Evolutionary conservation across 2,113 vertebrate species (phyloP).

Genomic region (Arothron firmamentum): DNA sequence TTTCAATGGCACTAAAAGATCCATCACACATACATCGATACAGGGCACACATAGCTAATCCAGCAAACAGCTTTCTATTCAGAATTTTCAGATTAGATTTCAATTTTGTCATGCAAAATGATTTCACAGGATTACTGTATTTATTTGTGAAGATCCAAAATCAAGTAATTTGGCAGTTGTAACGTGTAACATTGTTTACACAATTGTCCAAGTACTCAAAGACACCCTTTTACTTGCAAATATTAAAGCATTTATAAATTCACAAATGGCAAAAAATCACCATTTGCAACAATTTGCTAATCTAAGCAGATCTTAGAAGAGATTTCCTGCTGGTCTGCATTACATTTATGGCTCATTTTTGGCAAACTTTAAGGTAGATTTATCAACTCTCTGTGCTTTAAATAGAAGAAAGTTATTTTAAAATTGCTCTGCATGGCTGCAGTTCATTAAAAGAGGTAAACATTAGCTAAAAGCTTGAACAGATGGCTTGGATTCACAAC

Average conservation of each 20-base stretch:
- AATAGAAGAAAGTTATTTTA: neutral
- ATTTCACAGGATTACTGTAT: neutral
- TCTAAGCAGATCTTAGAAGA: no score
- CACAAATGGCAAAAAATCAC: neutral
- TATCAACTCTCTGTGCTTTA: no score
- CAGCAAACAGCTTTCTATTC: no score
- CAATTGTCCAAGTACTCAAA: no score
- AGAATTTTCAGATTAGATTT: no score
- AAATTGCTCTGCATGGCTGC: neutral
- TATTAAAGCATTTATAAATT: no score
- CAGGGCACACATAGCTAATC: neutral
- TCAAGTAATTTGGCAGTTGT: no score
- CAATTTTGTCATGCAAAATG: no score
- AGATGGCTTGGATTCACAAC: constrained; percentile 25
- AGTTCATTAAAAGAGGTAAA: constrained; percentile 3
- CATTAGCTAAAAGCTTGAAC: constrained; percentile 5
- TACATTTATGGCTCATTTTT: no score
- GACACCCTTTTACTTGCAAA: no score
- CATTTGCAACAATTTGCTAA: neutral
- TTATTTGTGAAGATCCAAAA: neutral
- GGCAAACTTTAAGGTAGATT: no score
- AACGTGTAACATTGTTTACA: neutral
- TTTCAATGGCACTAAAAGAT: constrained; percentile 47
- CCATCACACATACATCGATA: constrained; percentile 14
- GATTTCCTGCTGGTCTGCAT: no score